Percentiles rank a stretch among this genome's conserved stretches.
These are phyloP conservation scores for Falco peregrinus DNA, from an alignment of 2,797 vertebrate species.

Conservation along the genomic window DNA sequence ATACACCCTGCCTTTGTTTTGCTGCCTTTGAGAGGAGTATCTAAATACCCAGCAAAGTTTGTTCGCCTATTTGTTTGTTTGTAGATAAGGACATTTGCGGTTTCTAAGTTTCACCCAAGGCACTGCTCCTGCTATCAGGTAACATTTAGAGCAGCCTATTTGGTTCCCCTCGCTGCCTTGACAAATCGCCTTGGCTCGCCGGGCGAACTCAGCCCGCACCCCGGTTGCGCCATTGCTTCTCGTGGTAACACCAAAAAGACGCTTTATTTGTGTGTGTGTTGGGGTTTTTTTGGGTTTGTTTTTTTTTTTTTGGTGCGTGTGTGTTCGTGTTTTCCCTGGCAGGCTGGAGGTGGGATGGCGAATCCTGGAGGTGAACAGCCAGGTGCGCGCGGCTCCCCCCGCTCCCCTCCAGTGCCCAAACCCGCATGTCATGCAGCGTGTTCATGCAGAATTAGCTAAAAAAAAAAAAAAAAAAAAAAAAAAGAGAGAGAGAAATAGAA, in stretches of 20 bases:
- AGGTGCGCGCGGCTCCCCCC: background rate
- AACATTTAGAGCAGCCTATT: background rate
- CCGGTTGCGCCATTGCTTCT: background rate
- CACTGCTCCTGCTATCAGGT: background rate
- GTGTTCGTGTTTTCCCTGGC: fast-evolving
- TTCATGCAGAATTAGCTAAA: background rate
- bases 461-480: background rate
- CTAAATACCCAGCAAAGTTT: background rate
- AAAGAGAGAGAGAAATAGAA: background rate
- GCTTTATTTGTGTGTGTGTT: no score
- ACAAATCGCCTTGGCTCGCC: background rate
- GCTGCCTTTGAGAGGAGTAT: background rate
- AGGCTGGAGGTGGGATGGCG: background rate
- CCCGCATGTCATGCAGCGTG: background rate
- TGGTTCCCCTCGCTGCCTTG: background rate
- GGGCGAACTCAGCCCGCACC: background rate
- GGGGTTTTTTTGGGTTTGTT: no score
- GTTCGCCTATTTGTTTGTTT: background rate
- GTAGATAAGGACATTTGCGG: background rate
- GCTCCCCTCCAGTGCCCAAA: background rate
- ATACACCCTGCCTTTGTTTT: background rate
- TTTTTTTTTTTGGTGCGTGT: background rate
- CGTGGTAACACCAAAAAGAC: fast-evolving
- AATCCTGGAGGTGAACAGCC: background rate
- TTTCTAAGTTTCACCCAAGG: background rate